Base-by-base conservation (phyloP, 2,113 vertebrate species). In the Pitta sordida region DNA sequence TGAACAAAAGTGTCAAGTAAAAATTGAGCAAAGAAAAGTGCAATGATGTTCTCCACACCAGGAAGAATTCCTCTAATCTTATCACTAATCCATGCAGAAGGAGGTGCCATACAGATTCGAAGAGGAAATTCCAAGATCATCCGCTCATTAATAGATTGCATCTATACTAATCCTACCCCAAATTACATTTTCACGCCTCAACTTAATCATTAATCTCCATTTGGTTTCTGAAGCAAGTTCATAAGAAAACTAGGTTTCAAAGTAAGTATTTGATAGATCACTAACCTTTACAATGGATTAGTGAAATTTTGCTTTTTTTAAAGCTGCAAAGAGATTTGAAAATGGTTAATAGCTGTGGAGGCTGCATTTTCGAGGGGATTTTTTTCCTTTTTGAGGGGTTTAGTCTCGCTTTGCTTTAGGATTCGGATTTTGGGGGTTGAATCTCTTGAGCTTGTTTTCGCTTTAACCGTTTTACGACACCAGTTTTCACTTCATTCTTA, bases 261-360 rank as follows among this genome's bases (percentile, higher is more conserved):
- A 83, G 59, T n/a, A 85, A 80, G 0, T 83, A 92, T 56, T 77
- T 83, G 64, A 53, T 55, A 83, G 75, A 90, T 60, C 80, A 94
- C 73, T 79, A 94, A 93, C 91, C 62, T 85, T 93, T 71, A 91
- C 36, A 77, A 88, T 3, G 68, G 62, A 87, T 89, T 95, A 92
- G 49, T 93, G 58, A 91, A 70, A 90, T 83, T 90, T 94, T 91
- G 58, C 4, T 67, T 90, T 91, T n/a, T 94, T 74, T 86, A 80
- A 75, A 86, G 83, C 83, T 94, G 69, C 65, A 93, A 83, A 95
- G 62, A 92, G 69, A 93, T 92, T 62, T 94, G 70, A 76, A 79
- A 76, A 89, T 4, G 8, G 70, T 85, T 88, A 92, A 77, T 51
- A 91, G 53, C 59, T 76, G 62, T 32, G 6, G 6, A 76, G 32